Percentiles rank a stretch among this genome's conserved stretches.
Evolutionary conservation across 2,888 invertebrate genomes (phyloP).

Genomic region (Abrostola triplasia): DNA sequence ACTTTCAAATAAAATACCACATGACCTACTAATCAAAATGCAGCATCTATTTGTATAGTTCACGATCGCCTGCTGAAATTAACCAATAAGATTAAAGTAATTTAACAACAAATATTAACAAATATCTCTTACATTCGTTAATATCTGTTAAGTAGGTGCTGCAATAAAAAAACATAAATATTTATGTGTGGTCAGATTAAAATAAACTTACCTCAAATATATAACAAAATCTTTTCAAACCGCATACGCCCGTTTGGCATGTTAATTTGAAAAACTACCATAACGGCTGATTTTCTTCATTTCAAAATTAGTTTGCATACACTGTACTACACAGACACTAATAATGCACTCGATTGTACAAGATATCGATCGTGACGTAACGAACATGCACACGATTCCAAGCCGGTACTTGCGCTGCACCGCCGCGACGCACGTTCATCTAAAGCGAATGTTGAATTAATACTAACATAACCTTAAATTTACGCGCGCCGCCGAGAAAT

Average conservation of each 20-base stretch:
- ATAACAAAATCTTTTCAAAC: conserved; percentile 65
- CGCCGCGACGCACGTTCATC: conserved; percentile 71
- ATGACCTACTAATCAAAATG: conserved; percentile 32
- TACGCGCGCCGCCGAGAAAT: conserved; percentile 83
- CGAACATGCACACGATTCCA: conserved; percentile 68
- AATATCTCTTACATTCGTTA: not conserved
- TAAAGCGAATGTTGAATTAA: conserved; percentile 79
- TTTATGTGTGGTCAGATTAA: conserved; percentile 5
- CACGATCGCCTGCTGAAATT: conserved; percentile 10
- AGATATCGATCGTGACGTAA: conserved; percentile 78
- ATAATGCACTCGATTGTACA: conserved; percentile 76
- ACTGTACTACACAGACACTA: conserved; percentile 64
- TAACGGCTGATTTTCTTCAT: conserved; percentile 53
- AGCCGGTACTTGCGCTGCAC: conserved; percentile 54
- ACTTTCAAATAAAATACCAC: conserved; percentile 23
- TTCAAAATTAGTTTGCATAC: conserved; percentile 59
- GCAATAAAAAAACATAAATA: too few relatives aligned
- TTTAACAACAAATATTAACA: not conserved
- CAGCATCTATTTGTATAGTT: not conserved
- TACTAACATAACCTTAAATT: conserved; percentile 88
- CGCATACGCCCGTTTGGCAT: conserved; percentile 59
- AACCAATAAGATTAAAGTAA: conserved; percentile 3
- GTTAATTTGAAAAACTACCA: conserved; percentile 69
- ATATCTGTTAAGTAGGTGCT: too few relatives aligned
- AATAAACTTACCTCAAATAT: conserved; percentile 54